A percentile compares a stretch with the other conserved stretches of the same genome.
Conservation (phyloP, 2,888 invertebrate genomes). For the Synergus laeviventris region DNA sequence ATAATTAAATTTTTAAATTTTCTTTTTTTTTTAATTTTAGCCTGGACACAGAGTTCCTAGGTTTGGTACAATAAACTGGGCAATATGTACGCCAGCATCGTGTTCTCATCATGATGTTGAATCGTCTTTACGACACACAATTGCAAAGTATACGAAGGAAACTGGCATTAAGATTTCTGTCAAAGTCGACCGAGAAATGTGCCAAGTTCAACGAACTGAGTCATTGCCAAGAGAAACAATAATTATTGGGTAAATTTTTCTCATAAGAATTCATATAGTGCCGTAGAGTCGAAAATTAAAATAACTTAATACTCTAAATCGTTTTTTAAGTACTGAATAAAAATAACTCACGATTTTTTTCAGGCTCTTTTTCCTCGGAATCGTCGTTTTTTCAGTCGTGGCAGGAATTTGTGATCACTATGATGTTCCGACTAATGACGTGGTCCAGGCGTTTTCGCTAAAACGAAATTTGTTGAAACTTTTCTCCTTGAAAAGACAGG, state of each 20-base stretch:
- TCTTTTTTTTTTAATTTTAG: slow-evolving; percentile 72
- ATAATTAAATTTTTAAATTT: neutral
- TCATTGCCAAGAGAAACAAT: slow-evolving; percentile 77
- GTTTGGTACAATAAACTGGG: slow-evolving; percentile 83
- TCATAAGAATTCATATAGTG: neutral
- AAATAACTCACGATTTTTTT: neutral
- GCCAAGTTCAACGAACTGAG: slow-evolving; percentile 76
- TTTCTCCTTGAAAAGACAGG: slow-evolving; percentile 76
- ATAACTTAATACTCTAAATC: too few relatives aligned
- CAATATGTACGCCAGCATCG: slow-evolving; percentile 81
- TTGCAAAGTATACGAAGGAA: slow-evolving; percentile 76
- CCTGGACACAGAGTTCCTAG: slow-evolving; percentile 84
- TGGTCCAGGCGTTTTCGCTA: slow-evolving; percentile 80
- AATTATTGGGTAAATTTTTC: slow-evolving; percentile 77
- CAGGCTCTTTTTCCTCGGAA: slow-evolving; percentile 76
- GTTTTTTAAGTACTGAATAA: neutral
- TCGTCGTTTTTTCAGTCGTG: slow-evolving; percentile 73
- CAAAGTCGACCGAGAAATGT: slow-evolving; percentile 81
- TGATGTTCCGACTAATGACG: slow-evolving; percentile 68
- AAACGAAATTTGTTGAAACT: slow-evolving; percentile 79
- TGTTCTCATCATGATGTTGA: slow-evolving; percentile 81
- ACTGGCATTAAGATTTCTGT: slow-evolving; percentile 80
- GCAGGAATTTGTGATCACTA: slow-evolving; percentile 73
- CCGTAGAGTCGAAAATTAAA: too few relatives aligned
- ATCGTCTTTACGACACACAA: slow-evolving; percentile 77